These are phyloP conservation scores for Mastomys coucha DNA, from an alignment of 2,113 vertebrate genomes.

Conservation along the genomic window DNA sequence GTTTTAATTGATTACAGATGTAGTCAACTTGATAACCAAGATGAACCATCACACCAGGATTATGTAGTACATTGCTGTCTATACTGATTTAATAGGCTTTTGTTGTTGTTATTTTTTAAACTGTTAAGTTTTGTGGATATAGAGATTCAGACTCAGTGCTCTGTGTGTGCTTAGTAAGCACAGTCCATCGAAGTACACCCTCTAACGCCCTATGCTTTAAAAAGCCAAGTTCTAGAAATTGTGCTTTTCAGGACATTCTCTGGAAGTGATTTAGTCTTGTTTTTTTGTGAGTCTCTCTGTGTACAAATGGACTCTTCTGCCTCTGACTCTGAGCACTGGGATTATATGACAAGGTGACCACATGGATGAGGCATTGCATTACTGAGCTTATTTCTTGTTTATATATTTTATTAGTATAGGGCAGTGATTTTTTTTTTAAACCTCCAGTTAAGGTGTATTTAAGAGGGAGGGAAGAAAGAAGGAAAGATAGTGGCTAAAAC, in stretches of 20 bases:
- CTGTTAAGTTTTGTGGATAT: not conserved
- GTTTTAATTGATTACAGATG: not conserved
- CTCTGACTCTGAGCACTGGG: not conserved
- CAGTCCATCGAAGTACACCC: not conserved
- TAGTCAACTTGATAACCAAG: not conserved
- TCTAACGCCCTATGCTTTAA: not conserved
- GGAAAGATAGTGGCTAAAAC: not conserved
- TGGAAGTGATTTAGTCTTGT: not conserved
- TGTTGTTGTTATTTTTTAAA: not conserved
- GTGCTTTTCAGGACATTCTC: not conserved
- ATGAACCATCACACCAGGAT: not conserved
- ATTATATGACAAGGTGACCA: not conserved
- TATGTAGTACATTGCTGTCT: not conserved
- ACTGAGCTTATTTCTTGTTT: slow-evolving; percentile 24
- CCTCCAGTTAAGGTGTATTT: not conserved
- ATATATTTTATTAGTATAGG: not conserved
- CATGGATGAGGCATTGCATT: not conserved
- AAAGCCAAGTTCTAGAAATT: not conserved
- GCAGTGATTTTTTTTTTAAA: not conserved
- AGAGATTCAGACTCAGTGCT: not conserved
- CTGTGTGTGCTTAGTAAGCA: not conserved
- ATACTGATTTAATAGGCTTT: not conserved
- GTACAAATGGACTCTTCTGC: not conserved
- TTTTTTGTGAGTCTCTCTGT: not conserved
- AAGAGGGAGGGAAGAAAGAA: not conserved